Conservation (phyloP, 2,113 vertebrate species). For the Pedetes capensis region DNA sequence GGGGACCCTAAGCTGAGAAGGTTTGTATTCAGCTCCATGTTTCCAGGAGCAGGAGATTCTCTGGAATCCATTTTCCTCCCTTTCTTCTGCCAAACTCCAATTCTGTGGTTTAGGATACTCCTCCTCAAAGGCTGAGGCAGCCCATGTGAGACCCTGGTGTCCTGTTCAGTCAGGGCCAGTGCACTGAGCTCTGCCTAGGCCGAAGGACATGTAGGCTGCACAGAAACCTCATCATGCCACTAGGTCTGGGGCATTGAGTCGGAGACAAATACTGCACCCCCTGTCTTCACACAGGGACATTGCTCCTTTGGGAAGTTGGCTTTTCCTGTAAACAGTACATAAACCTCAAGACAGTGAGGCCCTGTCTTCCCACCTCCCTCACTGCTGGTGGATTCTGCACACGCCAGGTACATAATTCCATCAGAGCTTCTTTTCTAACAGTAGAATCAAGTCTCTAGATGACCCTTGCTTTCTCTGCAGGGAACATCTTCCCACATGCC, state of each 20-base stretch:
- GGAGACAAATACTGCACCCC: neutral
- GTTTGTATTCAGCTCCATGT: neutral
- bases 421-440: neutral
- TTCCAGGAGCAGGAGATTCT: neutral
- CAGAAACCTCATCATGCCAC: neutral
- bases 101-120: neutral
- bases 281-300: accelerated
- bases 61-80: neutral
- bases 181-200: neutral
- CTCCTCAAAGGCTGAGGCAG: too few relatives aligned
- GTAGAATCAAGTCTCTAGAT: neutral
- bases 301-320: neutral
- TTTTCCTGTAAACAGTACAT: neutral
- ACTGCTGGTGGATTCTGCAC: neutral
- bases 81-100: neutral
- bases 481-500: neutral
- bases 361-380: neutral
- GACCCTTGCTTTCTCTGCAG: neutral
- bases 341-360: neutral
- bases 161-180: neutral
- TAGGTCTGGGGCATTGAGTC: accelerated
- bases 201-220: too few relatives aligned
- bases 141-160: neutral
- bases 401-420: neutral
- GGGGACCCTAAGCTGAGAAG: accelerated